Evolutionary conservation across 2,113 vertebrate species (phyloP).

Genomic region (Marmota flaviventris): DNA sequence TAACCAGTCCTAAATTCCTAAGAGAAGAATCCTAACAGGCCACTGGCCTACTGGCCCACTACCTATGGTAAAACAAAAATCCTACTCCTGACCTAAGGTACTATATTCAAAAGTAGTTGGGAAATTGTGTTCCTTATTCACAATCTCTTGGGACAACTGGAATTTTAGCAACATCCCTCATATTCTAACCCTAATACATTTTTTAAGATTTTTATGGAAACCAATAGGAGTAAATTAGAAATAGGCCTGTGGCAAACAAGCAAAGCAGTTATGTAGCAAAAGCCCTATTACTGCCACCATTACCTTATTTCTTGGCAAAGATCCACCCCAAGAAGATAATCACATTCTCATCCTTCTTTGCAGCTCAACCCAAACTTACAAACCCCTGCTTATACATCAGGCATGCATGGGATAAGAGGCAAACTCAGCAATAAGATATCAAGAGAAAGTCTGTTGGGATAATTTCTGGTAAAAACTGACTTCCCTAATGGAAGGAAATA

Average conservation of each 20-base stretch:
- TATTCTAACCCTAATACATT: conserved; percentile 12
- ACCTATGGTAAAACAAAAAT: conserved; percentile 42
- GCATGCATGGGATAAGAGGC: neutral
- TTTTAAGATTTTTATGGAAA: conserved; percentile 47
- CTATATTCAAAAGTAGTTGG: conserved; percentile 50
- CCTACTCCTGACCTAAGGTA: neutral
- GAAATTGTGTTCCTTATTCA: conserved; percentile 24
- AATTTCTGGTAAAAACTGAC: conserved; percentile 37
- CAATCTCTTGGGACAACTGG: neutral
- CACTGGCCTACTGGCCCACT: neutral
- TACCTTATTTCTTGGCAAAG: conserved; percentile 35
- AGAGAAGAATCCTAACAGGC: neutral
- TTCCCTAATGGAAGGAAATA: neutral
- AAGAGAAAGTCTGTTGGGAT: conserved; percentile 15
- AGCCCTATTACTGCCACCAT: neutral
- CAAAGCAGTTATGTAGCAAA: conserved; percentile 41
- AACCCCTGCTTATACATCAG: neutral
- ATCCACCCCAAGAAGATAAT: conserved; percentile 9
- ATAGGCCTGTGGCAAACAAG: neutral
- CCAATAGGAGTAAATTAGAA: conserved; percentile 22
- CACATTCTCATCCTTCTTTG: conserved; percentile 29
- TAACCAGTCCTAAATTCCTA: neutral
- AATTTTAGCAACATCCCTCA: conserved; percentile 40
- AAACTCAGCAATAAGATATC: neutral
- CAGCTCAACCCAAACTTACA: neutral